Evolutionary conservation across 2,888 invertebrate genomes (phyloP), one percentile per base, ranked within the genome.

Genomic region (Eristalis intricaria): DNA sequence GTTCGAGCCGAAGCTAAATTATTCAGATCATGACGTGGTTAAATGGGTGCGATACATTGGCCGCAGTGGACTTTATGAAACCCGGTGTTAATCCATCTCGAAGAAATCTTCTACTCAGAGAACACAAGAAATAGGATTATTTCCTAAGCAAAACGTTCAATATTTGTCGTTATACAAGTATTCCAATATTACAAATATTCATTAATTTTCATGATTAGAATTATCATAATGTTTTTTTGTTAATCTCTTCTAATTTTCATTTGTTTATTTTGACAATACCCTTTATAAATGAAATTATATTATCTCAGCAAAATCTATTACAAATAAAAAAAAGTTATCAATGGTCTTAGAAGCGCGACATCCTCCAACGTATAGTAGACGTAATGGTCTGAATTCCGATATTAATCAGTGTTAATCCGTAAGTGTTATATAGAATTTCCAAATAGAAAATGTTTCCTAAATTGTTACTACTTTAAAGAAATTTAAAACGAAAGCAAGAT

Each of bases 31-130:
- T 91, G 99, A 99, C 93, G 99, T 99, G 89, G 99, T 99, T 92
- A 99, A 99, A 96, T 99, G 99, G 99, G 99, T 99, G 89, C 96
- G 99, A 38, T 99, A 99, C 94, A 99, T 99, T 91, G 99, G 99
- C 64, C 96, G 99, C 91, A 99, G 99, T 92, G 99, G 99, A 79
- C 95, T 99, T 63, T 99, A 99, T 93, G 99, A 99, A 94, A 99
- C 99, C 56, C 95, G 99, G 94, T 99, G 99, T 95, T 99, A 96
- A 94, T 80, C 32, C 10, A 35, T 22, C 10, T 35, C 43, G n/a
- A 4, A 69, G 15, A 13, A 61, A 60, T 77, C 50, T 77, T 74
- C 77, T 73, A 68, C 69, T 79, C 77, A 84, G 23, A 68, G 66
- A 63, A 85, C 68, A 77, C 65, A 71, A 60, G 40, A 74, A 84